Conservation (phyloP, 2,888 invertebrate genomes). For the Chaitophorus viminalis region DNA sequence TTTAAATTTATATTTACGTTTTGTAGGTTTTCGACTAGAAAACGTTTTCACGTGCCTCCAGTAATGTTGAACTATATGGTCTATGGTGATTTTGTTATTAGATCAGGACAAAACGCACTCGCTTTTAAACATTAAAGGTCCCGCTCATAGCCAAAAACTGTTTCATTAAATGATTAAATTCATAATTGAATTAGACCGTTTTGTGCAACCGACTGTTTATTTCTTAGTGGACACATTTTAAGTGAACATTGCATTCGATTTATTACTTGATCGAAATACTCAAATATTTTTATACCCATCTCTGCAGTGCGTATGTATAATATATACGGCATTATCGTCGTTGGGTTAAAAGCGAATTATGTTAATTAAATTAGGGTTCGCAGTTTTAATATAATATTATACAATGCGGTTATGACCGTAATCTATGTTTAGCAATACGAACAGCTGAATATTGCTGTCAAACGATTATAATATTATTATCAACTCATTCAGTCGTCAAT, state of each 20-base stretch:
- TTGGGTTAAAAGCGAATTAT: background rate
- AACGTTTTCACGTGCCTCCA: background rate
- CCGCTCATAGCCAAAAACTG: background rate
- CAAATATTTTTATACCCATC: background rate
- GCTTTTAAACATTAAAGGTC: too few species aligned
- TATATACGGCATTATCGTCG: background rate
- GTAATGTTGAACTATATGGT: background rate
- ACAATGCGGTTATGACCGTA: background rate
- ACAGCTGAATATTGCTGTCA: background rate
- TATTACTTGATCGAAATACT: background rate
- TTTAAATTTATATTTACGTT: background rate
- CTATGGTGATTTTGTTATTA: background rate
- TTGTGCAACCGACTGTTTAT: background rate
- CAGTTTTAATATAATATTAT: background rate
- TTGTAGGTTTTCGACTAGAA: constrained; percentile 1
- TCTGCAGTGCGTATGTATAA: background rate
- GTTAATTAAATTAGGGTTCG: background rate
- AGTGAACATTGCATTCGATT: background rate
- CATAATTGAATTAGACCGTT: background rate
- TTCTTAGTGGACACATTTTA: background rate
- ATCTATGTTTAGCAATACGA: background rate
- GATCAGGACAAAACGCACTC: too few species aligned
- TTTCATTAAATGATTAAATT: background rate
- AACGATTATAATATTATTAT: background rate
- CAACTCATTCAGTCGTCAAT: too few species aligned